Percentiles rank a stretch among this genome's conserved stretches.
phyloP scores from a whole-genome alignment of 1,140 invertebrate species.

The Drosophila mayri region DNA sequence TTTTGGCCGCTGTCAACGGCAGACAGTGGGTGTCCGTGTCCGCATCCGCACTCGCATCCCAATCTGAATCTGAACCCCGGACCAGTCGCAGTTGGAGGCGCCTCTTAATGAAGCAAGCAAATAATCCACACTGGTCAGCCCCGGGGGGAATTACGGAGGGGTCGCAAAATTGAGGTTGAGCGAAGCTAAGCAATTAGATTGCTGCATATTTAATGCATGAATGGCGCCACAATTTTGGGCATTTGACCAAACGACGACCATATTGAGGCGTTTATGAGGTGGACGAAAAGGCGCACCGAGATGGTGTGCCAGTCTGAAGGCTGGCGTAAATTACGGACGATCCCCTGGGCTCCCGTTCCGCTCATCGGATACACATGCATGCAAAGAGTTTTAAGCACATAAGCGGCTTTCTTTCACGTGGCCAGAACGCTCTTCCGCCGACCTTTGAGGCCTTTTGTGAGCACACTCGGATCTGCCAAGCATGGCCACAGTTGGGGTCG shows the following conservation, averaged over 20 bases:
- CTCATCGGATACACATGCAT: conserved; percentile 31
- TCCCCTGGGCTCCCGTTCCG: conserved; percentile 14
- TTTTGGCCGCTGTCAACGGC: conserved; percentile 60
- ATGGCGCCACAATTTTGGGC: conserved; percentile 70
- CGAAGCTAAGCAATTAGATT: conserved; percentile 78
- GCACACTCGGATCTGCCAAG: neutral
- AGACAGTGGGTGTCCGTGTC: conserved; percentile 30
- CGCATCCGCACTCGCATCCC: conserved; percentile 11
- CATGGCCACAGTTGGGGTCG: conserved; percentile 2
- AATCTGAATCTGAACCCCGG: conserved; percentile 1
- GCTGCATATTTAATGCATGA: conserved; percentile 81
- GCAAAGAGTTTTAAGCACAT: conserved; percentile 58
- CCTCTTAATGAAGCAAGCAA: conserved; percentile 75
- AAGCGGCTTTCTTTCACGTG: conserved; percentile 61
- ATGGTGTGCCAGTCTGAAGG: neutral
- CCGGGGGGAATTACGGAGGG: conserved; percentile 7
- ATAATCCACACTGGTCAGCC: conserved; percentile 64
- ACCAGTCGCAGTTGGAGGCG: conserved; percentile 9
- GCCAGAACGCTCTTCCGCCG: conserved; percentile 4
- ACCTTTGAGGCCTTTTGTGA: conserved; percentile 9
- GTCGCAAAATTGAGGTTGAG: conserved; percentile 6
- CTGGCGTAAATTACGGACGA: conserved; percentile 37
- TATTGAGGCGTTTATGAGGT: conserved; percentile 69
- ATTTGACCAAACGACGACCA: conserved; percentile 63
- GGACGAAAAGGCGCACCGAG: neutral